Evolutionary conservation across 1,140 invertebrate species (phyloP).

Genomic region (Macrosteles quadrilineatus): DNA sequence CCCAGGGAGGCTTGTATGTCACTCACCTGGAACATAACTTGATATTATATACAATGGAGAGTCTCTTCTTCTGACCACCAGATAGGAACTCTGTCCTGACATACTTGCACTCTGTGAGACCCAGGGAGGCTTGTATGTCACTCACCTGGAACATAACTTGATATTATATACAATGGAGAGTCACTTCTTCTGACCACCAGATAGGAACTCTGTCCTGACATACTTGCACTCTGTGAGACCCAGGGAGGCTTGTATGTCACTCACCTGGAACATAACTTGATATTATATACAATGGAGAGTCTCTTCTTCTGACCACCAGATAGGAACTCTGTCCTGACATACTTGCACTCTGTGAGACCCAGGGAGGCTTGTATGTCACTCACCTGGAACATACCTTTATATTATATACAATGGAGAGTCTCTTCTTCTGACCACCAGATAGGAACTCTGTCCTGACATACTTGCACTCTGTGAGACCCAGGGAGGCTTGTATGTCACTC

Average conservation of each 20-base stretch:
- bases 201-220: constrained; percentile 78
- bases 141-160: constrained; percentile 62
- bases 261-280: too few species aligned
- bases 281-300: constrained; percentile 90
- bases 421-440: constrained; percentile 90
- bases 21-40: constrained; percentile 61
- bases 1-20: constrained; percentile 82
- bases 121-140: constrained; percentile 81
- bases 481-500: constrained; percentile 79
- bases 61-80: constrained; percentile 87
- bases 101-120: constrained; percentile 69
- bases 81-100: constrained; percentile 81
- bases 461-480: constrained; percentile 69
- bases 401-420: constrained; percentile 92
- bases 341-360: constrained; percentile 67
- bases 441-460: constrained; percentile 79
- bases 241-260: constrained; percentile 82
- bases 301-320: constrained; percentile 93
- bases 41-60: too few species aligned
- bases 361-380: constrained; percentile 83
- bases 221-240: constrained; percentile 70
- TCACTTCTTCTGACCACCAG: constrained; percentile 90
- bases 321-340: constrained; percentile 77
- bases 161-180: constrained; percentile 93
- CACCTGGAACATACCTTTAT: too few species aligned